Evolutionary conservation across 1,140 invertebrate species (phyloP), one percentile per base, ranked within the genome.

Genomic region (Drosophila mayri): DNA sequence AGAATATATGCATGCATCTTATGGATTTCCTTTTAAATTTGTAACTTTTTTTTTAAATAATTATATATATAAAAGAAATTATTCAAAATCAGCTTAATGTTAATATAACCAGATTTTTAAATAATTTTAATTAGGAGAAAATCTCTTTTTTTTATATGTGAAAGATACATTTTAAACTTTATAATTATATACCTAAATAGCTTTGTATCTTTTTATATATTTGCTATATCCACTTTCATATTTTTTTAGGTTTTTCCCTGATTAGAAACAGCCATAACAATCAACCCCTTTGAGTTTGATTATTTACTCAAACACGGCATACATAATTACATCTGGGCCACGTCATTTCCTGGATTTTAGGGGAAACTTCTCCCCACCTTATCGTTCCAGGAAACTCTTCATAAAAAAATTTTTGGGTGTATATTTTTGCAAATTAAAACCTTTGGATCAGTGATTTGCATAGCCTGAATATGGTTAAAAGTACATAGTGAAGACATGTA

Each of bases 271-370:
- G 6, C 3, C 50, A n/a, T 59, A 16, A 54, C 25, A 63, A 60
- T 32, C 54, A 64, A 65, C 30, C 57, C 28, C 30, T 44, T 62
- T 37, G 20, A 20, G 18, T 43, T 43, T 66, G 20, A 37, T 63
- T 66, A 66, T 66, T 37, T 66, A 66, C 63, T 46, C 41, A 46
- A 64, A 32, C 28, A 38, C 18, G 30, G 22, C 12, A 50, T 52
- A 66, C 37, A 66, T 68, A 67, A 66, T 52, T 67, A 66, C 62
- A 70, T 54, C 28, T 54, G 30, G 22, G 38, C 64, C 64, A 66
- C 58, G 64, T 66, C 66, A 68, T 30, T 68, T 68, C 65, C 65
- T 47, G 59, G 16, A 4, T 25, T 25, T 25, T 25, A 4, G 22
- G 44, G 20, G 46, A 37, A 25, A 22, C 35, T 14, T 28, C 9